A percentile compares a stretch with the other conserved stretches of the same genome.
Conservation (phyloP, 1,140 invertebrate genomes). For the silkworm (Bombyx mori) region DNA sequence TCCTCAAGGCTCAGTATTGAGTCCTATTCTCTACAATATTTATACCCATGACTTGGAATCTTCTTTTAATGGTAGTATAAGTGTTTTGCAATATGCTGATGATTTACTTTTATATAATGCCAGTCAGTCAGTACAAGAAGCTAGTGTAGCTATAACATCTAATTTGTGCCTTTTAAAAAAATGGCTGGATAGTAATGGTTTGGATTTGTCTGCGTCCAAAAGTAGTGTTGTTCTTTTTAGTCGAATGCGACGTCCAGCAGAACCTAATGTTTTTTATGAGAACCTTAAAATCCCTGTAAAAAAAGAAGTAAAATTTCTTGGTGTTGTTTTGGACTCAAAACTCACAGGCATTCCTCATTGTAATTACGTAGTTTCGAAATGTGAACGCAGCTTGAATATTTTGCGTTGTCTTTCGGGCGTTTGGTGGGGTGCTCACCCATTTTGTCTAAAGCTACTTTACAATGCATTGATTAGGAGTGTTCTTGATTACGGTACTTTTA, state of each 20-base stretch:
- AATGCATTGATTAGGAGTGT: not conserved
- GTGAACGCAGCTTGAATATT: not conserved
- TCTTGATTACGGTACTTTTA: slow-evolving; percentile 3
- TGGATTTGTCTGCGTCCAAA: not conserved
- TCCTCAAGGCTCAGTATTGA: slow-evolving; percentile 20
- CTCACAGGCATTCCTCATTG: slow-evolving; percentile 9
- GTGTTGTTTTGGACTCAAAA: slow-evolving; percentile 9
- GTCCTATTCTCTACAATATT: slow-evolving; percentile 18
- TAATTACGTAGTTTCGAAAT: slow-evolving; percentile 16
- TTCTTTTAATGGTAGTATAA: slow-evolving; percentile 1
- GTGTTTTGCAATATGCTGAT: slow-evolving; percentile 19
- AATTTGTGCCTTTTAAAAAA: no score
- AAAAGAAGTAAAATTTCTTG: not conserved
- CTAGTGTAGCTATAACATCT: no score
- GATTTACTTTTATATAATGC: slow-evolving; percentile 14
- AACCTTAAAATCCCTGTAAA: slow-evolving; percentile 5
- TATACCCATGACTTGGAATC: slow-evolving; percentile 17
- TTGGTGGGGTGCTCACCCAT: not conserved
- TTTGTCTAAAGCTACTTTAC: slow-evolving; percentile 1
- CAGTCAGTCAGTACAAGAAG: no score
- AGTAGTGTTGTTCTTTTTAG: not conserved
- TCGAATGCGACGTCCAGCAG: not conserved
- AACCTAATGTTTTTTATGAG: not conserved
- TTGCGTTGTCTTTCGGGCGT: not conserved
- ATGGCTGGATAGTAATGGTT: not conserved